These are phyloP conservation scores for Aurelia sp. DNA, from an alignment of 30 jellyfish, hydroid and myxozoan genomes.

Conservation along the genomic window DNA sequence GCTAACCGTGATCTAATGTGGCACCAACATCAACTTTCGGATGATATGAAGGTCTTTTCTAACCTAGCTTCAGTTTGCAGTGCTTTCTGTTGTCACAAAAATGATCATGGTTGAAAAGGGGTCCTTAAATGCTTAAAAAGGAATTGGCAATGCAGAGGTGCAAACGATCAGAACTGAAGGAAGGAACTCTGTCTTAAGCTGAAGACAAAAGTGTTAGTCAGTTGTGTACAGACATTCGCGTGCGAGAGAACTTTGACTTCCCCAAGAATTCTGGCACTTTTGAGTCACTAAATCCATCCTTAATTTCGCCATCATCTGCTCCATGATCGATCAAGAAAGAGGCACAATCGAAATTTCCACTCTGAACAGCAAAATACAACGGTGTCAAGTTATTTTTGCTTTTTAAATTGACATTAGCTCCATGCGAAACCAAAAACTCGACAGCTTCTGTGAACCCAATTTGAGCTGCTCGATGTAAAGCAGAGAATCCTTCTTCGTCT, in stretches of 20 bases:
- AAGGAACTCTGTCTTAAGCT: no score
- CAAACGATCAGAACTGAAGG: no score
- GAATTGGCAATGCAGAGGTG: no score
- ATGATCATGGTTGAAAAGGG: no score
- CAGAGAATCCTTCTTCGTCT: slow-evolving; percentile 86
- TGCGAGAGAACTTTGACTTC: slow-evolving; percentile 38
- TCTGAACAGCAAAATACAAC: slow-evolving; percentile 87
- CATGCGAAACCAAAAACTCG: slow-evolving; percentile 77
- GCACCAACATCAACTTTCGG: no score
- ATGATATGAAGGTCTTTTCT: no score
- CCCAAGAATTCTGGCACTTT: slow-evolving; percentile 26
- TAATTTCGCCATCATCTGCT: slow-evolving; percentile 78
- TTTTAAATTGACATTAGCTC: slow-evolving; percentile 79
- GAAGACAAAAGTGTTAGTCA: neutral
- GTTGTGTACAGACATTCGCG: slow-evolving; percentile 72
- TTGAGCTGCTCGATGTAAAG: slow-evolving; percentile 88
- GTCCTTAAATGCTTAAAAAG: no score
- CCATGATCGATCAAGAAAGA: slow-evolving; percentile 84
- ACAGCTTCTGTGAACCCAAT: slow-evolving; percentile 82
- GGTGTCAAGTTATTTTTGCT: slow-evolving; percentile 75
- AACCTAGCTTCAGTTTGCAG: no score
- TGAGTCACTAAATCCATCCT: slow-evolving; percentile 80
- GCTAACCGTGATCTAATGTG: no score
- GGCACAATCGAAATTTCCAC: slow-evolving; percentile 95
- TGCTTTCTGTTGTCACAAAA: no score